Conservation (phyloP, 1,140 invertebrate species). For the Diabrotica undecimpunctata region DNA sequence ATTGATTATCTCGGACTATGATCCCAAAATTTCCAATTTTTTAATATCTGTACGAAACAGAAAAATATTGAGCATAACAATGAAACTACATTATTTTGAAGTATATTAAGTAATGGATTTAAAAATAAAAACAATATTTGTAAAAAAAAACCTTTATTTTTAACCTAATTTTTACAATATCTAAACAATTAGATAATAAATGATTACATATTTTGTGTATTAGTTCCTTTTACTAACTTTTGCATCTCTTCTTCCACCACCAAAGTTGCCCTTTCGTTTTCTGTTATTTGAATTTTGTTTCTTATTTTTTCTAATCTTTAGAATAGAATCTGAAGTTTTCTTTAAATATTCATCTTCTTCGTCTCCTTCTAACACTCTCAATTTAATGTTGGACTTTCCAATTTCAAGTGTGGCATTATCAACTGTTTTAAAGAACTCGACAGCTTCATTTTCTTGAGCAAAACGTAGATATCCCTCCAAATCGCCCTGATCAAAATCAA, state of each 20-base stretch:
- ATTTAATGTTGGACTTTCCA: no score
- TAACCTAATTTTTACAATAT: no score
- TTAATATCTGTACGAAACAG: no score
- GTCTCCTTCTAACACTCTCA: slow-evolving; percentile 62
- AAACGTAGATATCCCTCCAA: slow-evolving; percentile 68
- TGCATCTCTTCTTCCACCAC: slow-evolving; percentile 29
- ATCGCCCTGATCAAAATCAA: slow-evolving; percentile 73
- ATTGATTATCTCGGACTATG: no score
- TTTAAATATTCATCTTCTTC: slow-evolving; percentile 66
- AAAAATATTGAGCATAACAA: no score
- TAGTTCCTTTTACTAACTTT: slow-evolving; percentile 32
- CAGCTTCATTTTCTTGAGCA: slow-evolving; percentile 64
- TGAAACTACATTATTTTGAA: no score
- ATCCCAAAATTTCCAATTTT: no score
- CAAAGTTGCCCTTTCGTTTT: slow-evolving; percentile 44
- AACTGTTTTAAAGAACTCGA: slow-evolving; percentile 61
- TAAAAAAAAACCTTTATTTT: no score
- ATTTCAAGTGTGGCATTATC: slow-evolving; percentile 57
- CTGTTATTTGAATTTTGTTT: slow-evolving; percentile 42
- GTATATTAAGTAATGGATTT: no score
- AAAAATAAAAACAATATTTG: no score
- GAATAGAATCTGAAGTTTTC: slow-evolving; percentile 61
- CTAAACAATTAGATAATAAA: no score
- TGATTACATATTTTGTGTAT: neutral
- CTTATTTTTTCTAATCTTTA: slow-evolving; percentile 51